Percentiles rank a stretch among this genome's conserved stretches.
These are phyloP conservation scores for Psittacula derbiana DNA, from an alignment of 2,797 vertebrate species.

Conservation along the genomic window DNA sequence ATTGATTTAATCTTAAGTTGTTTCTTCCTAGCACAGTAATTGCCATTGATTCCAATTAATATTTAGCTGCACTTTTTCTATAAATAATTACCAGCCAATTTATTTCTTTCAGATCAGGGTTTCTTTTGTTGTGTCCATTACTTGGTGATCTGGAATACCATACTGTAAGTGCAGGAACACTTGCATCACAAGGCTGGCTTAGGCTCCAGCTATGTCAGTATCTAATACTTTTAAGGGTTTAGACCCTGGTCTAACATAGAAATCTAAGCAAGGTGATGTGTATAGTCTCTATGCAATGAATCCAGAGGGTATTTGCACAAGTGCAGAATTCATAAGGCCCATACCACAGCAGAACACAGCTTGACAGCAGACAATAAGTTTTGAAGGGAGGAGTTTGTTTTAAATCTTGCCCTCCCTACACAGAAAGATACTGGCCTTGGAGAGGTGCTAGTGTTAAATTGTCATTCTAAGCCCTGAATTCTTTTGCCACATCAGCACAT, in stretches of 20 bases:
- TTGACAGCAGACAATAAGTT: neutral
- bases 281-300: neutral
- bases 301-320: neutral
- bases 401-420: neutral
- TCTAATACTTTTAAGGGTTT: no score
- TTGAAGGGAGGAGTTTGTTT: neutral
- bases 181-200: neutral
- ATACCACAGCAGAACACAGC: neutral
- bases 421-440: neutral
- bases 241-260: neutral
- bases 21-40: constrained; percentile 65
- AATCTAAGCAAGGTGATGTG: fast-evolving
- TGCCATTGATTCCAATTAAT: constrained; percentile 70
- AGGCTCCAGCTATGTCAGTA: neutral
- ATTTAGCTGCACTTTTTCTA: constrained; percentile 60
- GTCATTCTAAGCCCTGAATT: neutral
- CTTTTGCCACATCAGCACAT: neutral
- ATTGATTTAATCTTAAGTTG: constrained; percentile 69
- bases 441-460: neutral
- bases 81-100: constrained; percentile 50
- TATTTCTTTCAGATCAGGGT: constrained; percentile 20
- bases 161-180: neutral
- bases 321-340: neutral
- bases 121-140: neutral
- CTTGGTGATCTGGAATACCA: neutral